Evolutionary conservation across 2,113 vertebrate species (phyloP), one percentile per base, ranked within the genome.

Genomic region (Sylvilagus bachmani): DNA sequence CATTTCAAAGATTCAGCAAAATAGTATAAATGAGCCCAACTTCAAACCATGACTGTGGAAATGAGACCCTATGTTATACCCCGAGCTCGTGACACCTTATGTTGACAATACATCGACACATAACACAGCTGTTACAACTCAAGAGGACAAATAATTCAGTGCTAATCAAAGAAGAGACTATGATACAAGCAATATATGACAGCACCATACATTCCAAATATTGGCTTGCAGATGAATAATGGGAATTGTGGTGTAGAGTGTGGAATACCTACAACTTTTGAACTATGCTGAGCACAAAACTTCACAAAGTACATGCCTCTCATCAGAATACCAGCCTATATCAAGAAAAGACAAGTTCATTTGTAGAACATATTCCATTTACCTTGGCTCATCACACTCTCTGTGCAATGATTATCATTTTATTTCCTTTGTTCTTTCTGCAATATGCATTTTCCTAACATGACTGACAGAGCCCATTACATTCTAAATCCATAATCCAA

Each of bases 361-460:
- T 74, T 61, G 33, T 31, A 75, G 67, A 86, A 71, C 78, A 36
- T 4, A 25, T 53, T 81, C 19, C 29, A 13, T 64, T 67, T 83
- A 53, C 1, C 55, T 27, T 73, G 25, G 5, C 17, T 93, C 38
- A 51, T 83, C 49, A 83, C 13, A 61, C 14, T 84, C n/a, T 51
- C 36, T 58, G 36, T 66, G 19, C n/a, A 81, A 69, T 67, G 21
- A 19, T 64, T 75, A 51, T 53, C 86, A 78, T 64, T 89, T 64
- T 44, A 80, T 58, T 91, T 75, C 21, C 1, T 70, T 82, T 33
- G 91, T 69, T 93, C 14, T 86, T 93, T 38, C 77, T 95, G 38
- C 3, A 84, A 51, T 25, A 80, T 74, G 33, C 6, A 64, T 79
- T 92, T 89, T 86, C 5, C 11, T 78, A 89, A 73, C 12, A 38